A percentile compares a stretch with the other conserved stretches of the same genome.
These are phyloP conservation scores for Peromyscus eremicus DNA, from an alignment of 2,797 vertebrate species.

Conservation along the genomic window DNA sequence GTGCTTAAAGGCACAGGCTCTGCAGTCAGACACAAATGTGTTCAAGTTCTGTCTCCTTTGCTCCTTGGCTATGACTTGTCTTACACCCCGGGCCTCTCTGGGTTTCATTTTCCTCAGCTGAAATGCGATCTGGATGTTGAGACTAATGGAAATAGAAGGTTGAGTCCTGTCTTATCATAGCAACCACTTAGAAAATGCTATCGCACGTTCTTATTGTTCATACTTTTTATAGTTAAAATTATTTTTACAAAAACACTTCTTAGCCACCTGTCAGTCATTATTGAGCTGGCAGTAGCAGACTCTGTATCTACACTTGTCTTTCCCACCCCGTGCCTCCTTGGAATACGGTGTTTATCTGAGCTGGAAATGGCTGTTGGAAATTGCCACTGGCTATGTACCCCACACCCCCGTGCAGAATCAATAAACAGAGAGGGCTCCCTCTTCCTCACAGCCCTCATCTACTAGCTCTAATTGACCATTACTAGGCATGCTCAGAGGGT, in stretches of 20 bases:
- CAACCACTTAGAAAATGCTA: background rate
- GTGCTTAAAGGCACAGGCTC: slow-evolving; percentile 21
- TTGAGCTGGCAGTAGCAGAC: background rate
- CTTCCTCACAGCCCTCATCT: background rate
- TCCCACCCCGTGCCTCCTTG: background rate
- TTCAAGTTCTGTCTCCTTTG: background rate
- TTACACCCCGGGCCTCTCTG: background rate
- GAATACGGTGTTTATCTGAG: slow-evolving; percentile 15
- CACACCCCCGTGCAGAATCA: background rate
- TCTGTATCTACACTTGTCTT: background rate
- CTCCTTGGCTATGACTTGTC: background rate
- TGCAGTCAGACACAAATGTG: background rate
- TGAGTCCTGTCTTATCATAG: background rate
- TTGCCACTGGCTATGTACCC: background rate
- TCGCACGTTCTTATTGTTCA: background rate
- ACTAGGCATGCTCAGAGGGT: slow-evolving; percentile 59
- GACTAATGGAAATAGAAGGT: background rate
- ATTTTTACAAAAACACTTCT: background rate
- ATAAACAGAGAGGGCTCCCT: slow-evolving; percentile 19
- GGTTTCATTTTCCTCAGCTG: background rate
- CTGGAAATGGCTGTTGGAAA: slow-evolving; percentile 54
- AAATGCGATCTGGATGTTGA: background rate
- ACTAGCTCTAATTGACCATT: slow-evolving; percentile 60
- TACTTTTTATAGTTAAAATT: slow-evolving; percentile 27
- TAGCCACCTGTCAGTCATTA: background rate